These are phyloP conservation scores for Betta splendens DNA, from an alignment of 2,797 vertebrate species.

Conservation along the genomic window DNA sequence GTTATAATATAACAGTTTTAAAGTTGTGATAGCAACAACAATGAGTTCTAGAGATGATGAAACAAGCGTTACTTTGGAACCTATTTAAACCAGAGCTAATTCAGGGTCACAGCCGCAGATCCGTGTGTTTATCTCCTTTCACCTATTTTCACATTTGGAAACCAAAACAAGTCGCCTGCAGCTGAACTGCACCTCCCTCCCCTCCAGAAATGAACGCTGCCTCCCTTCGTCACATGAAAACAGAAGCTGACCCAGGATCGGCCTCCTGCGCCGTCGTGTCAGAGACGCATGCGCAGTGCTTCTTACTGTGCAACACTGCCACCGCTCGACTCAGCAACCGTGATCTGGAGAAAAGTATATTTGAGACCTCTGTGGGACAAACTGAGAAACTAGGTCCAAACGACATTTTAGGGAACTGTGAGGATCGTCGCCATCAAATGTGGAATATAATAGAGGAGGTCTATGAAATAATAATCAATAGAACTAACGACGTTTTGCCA, in stretches of 20 bases:
- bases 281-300: slow-evolving; percentile 57
- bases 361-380: not conserved
- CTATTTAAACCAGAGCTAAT: too few species aligned
- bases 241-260: slow-evolving; percentile 37
- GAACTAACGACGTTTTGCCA: slow-evolving; percentile 44
- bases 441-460: not conserved
- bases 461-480: slow-evolving; percentile 4
- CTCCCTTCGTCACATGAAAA: not conserved
- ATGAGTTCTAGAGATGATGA: too few species aligned
- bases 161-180: not conserved
- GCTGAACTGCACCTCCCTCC: slow-evolving; percentile 25
- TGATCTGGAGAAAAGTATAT: slow-evolving; percentile 33
- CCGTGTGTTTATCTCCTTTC: not conserved
- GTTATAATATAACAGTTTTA: too few species aligned
- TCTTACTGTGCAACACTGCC: slow-evolving; percentile 10
- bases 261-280: not conserved
- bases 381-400: not conserved
- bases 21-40: too few species aligned
- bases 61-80: too few species aligned
- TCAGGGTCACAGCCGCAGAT: not conserved
- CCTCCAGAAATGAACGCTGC: not conserved
- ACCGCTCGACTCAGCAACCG: slow-evolving; percentile 14
- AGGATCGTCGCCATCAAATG: not conserved
- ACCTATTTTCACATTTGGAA: slow-evolving; percentile 11
- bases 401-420: not conserved